Percentiles rank a stretch among this genome's conserved stretches.
phyloP scores from a whole-genome alignment of 92 coral and sea anemone genomes.

The Ricordea florida region DNA sequence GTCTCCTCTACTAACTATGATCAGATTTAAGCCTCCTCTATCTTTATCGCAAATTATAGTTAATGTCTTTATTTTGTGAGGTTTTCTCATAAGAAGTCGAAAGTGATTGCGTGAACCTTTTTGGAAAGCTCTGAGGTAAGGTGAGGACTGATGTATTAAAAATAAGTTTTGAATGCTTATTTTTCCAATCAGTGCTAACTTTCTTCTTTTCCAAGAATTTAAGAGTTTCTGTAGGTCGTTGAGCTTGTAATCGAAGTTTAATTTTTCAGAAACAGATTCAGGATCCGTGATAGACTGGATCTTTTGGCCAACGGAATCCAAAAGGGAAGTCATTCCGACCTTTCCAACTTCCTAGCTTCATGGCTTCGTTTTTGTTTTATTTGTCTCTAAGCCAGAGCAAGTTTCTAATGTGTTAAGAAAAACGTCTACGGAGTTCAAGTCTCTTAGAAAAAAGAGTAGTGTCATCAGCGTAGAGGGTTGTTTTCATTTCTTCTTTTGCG shows the following conservation, averaged over 20 bases:
- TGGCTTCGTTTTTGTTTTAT: background rate
- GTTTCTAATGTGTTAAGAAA: background rate
- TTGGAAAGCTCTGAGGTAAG: background rate
- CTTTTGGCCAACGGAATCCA: slow-evolving; percentile 1
- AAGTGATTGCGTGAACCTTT: background rate
- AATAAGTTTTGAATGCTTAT: background rate
- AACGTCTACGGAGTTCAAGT: background rate
- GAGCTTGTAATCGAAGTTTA: no score
- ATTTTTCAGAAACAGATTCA: no score
- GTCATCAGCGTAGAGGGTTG: background rate
- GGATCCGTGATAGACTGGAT: background rate
- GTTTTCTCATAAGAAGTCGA: background rate
- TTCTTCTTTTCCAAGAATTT: background rate
- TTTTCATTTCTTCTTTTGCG: background rate
- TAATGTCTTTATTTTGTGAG: background rate
- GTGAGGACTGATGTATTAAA: background rate
- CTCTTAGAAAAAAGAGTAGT: background rate
- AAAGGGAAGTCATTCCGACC: background rate
- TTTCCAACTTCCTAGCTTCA: background rate
- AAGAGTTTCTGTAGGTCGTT: no score
- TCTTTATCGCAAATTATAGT: background rate
- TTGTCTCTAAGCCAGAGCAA: background rate
- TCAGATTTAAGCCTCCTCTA: background rate
- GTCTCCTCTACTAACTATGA: no score
- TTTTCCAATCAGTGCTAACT: background rate